phyloP scores from a whole-genome alignment of 2,113 vertebrate genomes.

The Lates calcarifer region DNA sequence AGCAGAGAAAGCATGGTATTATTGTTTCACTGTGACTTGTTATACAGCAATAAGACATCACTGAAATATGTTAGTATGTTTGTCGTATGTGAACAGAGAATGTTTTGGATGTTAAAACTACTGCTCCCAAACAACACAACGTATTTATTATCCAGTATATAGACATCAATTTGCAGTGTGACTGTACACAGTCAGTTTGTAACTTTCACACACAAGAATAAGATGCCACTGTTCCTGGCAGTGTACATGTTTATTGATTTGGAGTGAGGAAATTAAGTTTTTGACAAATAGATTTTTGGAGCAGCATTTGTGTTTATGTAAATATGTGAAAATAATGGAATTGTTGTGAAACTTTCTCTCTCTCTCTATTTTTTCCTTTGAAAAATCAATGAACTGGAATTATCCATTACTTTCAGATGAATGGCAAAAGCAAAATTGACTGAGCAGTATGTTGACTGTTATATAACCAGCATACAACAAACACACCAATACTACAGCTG shows the following conservation, averaged over 20 bases:
- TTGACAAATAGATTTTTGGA: background rate
- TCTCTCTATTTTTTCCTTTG: background rate
- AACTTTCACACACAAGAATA: background rate
- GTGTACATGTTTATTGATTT: background rate
- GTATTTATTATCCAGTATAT: background rate
- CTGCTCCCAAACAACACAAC: too few relatives aligned
- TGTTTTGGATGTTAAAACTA: too few relatives aligned
- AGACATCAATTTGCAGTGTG: background rate
- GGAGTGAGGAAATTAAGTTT: background rate
- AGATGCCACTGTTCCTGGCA: background rate
- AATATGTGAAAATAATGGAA: slow-evolving; percentile 7
- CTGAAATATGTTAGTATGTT: too few relatives aligned
- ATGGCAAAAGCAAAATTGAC: slow-evolving; percentile 62
- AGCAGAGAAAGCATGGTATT: too few relatives aligned
- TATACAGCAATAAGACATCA: too few relatives aligned
- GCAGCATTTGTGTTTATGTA: background rate
- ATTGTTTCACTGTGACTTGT: too few relatives aligned
- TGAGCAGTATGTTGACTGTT: slow-evolving; percentile 59
- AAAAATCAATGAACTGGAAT: slow-evolving; percentile 66
- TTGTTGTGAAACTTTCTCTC: background rate
- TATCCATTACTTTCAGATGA: slow-evolving; percentile 64
- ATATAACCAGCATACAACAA: slow-evolving; percentile 60
- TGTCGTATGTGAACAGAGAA: too few relatives aligned
- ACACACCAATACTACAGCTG: slow-evolving; percentile 41
- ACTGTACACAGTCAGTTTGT: background rate